Evolutionary conservation across 2,888 invertebrate genomes (phyloP), one percentile per base, ranked within the genome.

Genomic region (Eubasilissa splendida): DNA sequence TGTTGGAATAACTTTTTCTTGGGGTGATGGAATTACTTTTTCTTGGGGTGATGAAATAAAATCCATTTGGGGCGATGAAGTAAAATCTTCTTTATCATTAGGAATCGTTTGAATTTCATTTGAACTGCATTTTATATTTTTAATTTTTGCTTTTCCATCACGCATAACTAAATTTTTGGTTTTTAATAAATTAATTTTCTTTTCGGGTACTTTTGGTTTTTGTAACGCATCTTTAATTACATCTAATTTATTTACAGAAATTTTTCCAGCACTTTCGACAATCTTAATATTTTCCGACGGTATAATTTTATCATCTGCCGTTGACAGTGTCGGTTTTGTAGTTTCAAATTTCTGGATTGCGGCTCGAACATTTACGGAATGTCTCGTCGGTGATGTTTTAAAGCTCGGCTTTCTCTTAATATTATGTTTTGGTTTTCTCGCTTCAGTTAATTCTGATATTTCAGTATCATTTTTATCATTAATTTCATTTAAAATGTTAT

Each of bases 151-250:
- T 81, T 90, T 87, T 80, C 91, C 91, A 84, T 91, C 90, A 85
- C 88, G 90, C 14, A 91, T 87, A 14, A 91, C 91, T 84, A 91
- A 84, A 85, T 91, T 91, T 87, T 91, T 91, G 68, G 91, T 90
- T 88, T 91, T 87, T 52, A 89, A 87, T 88, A 91, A 85, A 84
- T 90, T 88, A 84, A 91, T 89, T 87, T 91, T 92, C 86, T 92
- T 92, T 87, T 91, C 92, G 88, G 92, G 92, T 88, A 92, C 89
- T 89, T 91, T 91, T 66, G 92, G 92, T 89, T 92, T 92, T 86
- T 90, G 42, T 14, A 50, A 58, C 54, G 31, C 14, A 75, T 33
- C 66, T 84, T 85, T 86, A 86, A 81, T 87, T 60, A 33, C 68
- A 42, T 73, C 33, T 11, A 33, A 54, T 56, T 58, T n/a, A 11